Conservation (phyloP, 2,888 invertebrate genomes). For the Melinaea menophilus region DNA sequence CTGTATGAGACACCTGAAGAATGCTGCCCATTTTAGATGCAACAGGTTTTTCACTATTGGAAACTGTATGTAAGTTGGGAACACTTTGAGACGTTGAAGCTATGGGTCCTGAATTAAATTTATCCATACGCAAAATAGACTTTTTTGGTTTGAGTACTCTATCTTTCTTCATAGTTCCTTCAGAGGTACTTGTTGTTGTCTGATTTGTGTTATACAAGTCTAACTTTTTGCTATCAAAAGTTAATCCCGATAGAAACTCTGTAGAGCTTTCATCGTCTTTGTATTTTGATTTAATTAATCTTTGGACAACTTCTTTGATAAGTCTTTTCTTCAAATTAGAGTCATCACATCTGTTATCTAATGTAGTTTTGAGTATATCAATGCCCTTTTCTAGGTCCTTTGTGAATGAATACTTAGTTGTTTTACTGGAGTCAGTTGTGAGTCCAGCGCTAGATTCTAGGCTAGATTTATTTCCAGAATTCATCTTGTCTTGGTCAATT, state of each 20-base stretch:
- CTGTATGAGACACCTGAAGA: slow-evolving; percentile 46
- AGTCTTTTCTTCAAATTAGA: slow-evolving; percentile 79
- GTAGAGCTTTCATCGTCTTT: slow-evolving; percentile 75
- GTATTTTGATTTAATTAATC: slow-evolving; percentile 78
- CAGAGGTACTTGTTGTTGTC: slow-evolving; percentile 66
- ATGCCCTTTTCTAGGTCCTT: slow-evolving; percentile 81
- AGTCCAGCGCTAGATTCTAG: slow-evolving; percentile 63
- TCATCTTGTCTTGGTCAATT: slow-evolving; percentile 41
- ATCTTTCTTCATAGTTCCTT: slow-evolving; percentile 48
- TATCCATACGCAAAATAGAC: slow-evolving; percentile 62
- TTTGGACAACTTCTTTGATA: slow-evolving; percentile 80
- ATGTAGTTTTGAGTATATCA: slow-evolving; percentile 76
- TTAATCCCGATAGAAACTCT: slow-evolving; percentile 70
- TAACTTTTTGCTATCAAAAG: slow-evolving; percentile 52
- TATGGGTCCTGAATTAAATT: slow-evolving; percentile 56
- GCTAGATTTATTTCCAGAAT: slow-evolving; percentile 64
- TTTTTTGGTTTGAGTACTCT: slow-evolving; percentile 54
- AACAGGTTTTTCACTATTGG: slow-evolving; percentile 45
- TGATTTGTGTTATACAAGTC: slow-evolving; percentile 41
- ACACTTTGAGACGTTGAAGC: slow-evolving; percentile 70
- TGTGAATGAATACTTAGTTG: slow-evolving; percentile 64
- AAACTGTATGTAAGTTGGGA: slow-evolving; percentile 57
- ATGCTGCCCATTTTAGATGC: slow-evolving; percentile 40
- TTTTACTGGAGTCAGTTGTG: slow-evolving; percentile 67
- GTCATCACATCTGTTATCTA: slow-evolving; percentile 79